Evolutionary conservation across 2,888 invertebrate genomes (phyloP), one percentile per base, ranked within the genome.

Genomic region (Agriotes lineatus): DNA sequence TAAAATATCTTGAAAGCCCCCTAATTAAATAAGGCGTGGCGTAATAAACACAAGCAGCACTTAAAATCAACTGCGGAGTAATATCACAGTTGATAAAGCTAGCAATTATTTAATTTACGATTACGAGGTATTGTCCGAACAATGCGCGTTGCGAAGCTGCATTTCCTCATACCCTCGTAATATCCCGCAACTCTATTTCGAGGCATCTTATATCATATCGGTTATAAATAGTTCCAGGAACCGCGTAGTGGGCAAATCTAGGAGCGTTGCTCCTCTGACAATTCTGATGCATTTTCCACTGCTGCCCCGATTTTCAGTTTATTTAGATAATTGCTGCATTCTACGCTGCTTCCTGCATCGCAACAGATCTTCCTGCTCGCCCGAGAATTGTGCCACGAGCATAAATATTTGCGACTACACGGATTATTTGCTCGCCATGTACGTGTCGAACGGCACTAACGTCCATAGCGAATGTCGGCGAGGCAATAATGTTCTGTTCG

Each of bases 181-280:
- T 48, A 12, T 19, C 39, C 57, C 37, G 16, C 39, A 57, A 20
- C 22, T 39, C 57, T 39, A 57, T 57, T 57, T 39, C 42, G 2
- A 57, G 10, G 39, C 57, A 57, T 42, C 37, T 57, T 39, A 39
- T 25, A 57, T 57, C 57, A 39, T 39, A 39, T 57, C 20, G 57
- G 37, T 22, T 57, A 57, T 22, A 39, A 57, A 57, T 57, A 57
- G 57, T 57, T 39, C 57, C 57, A 57, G 57, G 57, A 57, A 57
- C 57, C 19, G 14, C 6, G 12, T 10, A 25, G 2, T 14, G 10
- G 16, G 18, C 33, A 54, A 54, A 54, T 33, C 54, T 19, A 19
- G 6, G 54, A 54, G 19, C 54, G 35, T 54, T 57, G 57, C 57
- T 57, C 39, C 14, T 39, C 39, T 14, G 33, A 33, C 50, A n/a